phyloP scores from a whole-genome alignment of 1,140 invertebrate species.

The Himalopsyche phryganea region DNA sequence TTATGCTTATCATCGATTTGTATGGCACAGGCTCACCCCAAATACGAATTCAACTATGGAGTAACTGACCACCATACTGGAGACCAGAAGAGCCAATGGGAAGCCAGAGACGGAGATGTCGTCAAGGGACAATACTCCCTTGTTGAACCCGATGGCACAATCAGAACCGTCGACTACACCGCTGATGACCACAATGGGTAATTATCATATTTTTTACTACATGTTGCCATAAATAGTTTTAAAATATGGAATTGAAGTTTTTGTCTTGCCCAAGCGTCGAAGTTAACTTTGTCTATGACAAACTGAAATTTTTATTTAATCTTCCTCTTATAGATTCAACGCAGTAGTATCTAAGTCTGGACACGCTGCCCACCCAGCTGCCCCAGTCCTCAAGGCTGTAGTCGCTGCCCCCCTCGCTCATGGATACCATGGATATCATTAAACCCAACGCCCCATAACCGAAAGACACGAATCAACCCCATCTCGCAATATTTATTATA shows the following conservation, averaged over 20 bases:
- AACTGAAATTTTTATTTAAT: background rate
- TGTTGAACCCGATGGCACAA: slow-evolving; percentile 54
- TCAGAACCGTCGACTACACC: slow-evolving; percentile 53
- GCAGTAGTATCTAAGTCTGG: slow-evolving; percentile 61
- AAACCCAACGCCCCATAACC: slow-evolving; percentile 27
- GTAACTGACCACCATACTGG: slow-evolving; percentile 51
- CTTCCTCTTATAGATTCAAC: slow-evolving; percentile 54
- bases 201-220: no score
- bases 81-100: slow-evolving; percentile 53
- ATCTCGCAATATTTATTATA: no score
- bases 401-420: slow-evolving; percentile 28
- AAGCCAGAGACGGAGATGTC: slow-evolving; percentile 51
- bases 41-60: slow-evolving; percentile 53
- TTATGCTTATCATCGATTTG: no score
- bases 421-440: slow-evolving; percentile 50
- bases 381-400: slow-evolving; percentile 23
- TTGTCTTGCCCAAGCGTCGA: no score
- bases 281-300: no score
- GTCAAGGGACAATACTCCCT: slow-evolving; percentile 57
- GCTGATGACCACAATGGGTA: slow-evolving; percentile 53
- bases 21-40: slow-evolving; percentile 49
- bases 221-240: no score
- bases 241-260: no score
- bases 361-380: slow-evolving; percentile 38
- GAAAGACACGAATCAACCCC: no score